Evolutionary conservation across 2,797 vertebrate genomes (phyloP), one percentile per base, ranked within the genome.

Genomic region (Gallirallus australis): DNA sequence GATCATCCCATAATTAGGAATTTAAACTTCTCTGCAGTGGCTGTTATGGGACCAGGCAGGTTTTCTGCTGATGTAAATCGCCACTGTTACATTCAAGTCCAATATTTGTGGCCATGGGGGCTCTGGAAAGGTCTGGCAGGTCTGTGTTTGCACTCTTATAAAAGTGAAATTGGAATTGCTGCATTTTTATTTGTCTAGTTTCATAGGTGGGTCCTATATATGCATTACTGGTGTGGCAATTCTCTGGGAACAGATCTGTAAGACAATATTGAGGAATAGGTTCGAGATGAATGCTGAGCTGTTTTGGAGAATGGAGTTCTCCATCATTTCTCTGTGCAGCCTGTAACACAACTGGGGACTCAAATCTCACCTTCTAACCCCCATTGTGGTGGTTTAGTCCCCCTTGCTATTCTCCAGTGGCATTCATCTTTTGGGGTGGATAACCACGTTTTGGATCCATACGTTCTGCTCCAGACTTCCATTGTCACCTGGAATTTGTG

Each of bases 401-500:
- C 61, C n/a, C 18, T 9, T 12, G 1, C 31, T 19, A 1, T 18
- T 77, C 37, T 27, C 42, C 4, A 1, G 1, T 14, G 64, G 6
- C 50, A 39, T 90, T 61, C 35, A 28, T 40, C 59, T 47, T 69
- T 69, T 53, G 31, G 9, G 9, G 71, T 14, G 60, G 24, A 3
- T 39, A 73, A 48, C 9, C 24, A 4, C 60, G 39, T 64, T 71
- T 61, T 73, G 56, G 50, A 57, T 80, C n/a, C 63, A 3, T 5
- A 0, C 13, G 59, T 76, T 33, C 18, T 24, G n/a, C 60, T 69
- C 75, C 27, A 35, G 65, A 68, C 48, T 82, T 47, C 4, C 2
- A 2, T 14, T 63, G 72, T 63, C 89, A 68, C 85, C 90, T 75
- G 76, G 73, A 84, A 42, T 89, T 75, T 88, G 53, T 50, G 81